phyloP scores from a whole-genome alignment of 53 echinoderm and acorn worm genomes.

The Stichopus horrens region DNA sequence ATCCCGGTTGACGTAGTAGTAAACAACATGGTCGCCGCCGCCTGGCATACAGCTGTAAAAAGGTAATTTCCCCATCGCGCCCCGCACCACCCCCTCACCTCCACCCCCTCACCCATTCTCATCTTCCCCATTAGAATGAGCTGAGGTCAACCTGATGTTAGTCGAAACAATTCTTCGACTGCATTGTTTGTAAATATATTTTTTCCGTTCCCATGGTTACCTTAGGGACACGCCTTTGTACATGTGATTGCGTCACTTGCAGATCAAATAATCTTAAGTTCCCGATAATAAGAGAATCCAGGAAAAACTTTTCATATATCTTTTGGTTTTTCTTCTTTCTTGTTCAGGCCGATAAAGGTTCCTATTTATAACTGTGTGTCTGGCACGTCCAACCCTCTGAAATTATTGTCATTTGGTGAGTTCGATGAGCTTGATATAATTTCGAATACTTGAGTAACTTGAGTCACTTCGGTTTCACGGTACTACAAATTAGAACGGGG shows the following conservation, averaged over 20 bases:
- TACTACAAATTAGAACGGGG: no score
- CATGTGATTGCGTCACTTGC: no score
- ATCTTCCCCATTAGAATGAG: neutral
- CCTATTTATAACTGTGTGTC: slow-evolving; percentile 88
- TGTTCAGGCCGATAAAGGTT: slow-evolving; percentile 63
- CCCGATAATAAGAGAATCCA: no score
- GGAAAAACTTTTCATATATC: neutral
- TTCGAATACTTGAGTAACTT: no score
- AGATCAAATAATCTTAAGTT: no score
- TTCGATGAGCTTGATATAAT: neutral
- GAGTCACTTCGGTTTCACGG: no score
- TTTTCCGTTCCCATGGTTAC: no score
- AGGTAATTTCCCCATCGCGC: slow-evolving; percentile 48
- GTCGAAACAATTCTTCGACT: no score
- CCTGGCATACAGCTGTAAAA: slow-evolving; percentile 80
- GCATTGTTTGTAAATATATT: no score
- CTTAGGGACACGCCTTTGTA: no score
- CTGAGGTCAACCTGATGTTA: no score
- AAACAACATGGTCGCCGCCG: slow-evolving; percentile 78
- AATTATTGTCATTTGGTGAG: slow-evolving; percentile 74
- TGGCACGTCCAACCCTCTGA: slow-evolving; percentile 76
- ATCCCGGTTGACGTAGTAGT: slow-evolving; percentile 86
- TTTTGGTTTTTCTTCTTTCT: neutral
- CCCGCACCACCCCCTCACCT: neutral
- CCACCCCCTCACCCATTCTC: neutral